A percentile compares a stretch with the other conserved stretches of the same genome.
phyloP scores from a whole-genome alignment of 2,888 invertebrate species.

The Timema cristinae region DNA sequence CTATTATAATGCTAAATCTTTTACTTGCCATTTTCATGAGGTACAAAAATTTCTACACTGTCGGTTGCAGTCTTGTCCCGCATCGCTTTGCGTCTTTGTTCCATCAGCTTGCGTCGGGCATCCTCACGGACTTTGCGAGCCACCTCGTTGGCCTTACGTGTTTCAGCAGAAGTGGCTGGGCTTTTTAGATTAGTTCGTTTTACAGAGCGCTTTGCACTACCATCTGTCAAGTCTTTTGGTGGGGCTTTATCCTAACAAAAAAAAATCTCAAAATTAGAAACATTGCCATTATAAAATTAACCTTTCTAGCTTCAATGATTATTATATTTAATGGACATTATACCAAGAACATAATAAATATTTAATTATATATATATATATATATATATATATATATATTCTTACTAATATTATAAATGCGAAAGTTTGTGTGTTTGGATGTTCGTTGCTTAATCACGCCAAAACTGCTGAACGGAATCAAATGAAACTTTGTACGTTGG shows the following conservation, averaged over 20 bases:
- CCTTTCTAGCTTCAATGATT: neutral
- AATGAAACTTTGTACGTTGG: no score
- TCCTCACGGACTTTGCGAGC: slow-evolving; percentile 46
- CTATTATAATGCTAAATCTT: no score
- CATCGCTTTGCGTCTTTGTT: slow-evolving; percentile 64
- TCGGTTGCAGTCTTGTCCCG: slow-evolving; percentile 31
- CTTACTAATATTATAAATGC: no score
- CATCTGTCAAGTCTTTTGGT: slow-evolving; percentile 5
- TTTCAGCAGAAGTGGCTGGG: no score
- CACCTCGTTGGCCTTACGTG: slow-evolving; percentile 28
- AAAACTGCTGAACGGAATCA: no score
- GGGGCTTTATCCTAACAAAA: slow-evolving; percentile 16
- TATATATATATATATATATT: no score
- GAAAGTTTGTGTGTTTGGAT: no score
- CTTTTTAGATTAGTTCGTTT: neutral
- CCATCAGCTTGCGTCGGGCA: slow-evolving; percentile 75
- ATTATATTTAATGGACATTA: neutral
- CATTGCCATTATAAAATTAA: neutral
- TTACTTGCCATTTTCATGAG: slow-evolving; percentile 28
- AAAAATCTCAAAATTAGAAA: neutral
- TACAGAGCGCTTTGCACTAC: neutral
- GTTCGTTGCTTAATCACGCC: no score
- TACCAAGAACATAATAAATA: neutral
- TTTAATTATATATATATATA: no score
- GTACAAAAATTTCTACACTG: slow-evolving; percentile 27